Conservation (phyloP, 2,797 vertebrate species). For the Nannoperca australis region DNA sequence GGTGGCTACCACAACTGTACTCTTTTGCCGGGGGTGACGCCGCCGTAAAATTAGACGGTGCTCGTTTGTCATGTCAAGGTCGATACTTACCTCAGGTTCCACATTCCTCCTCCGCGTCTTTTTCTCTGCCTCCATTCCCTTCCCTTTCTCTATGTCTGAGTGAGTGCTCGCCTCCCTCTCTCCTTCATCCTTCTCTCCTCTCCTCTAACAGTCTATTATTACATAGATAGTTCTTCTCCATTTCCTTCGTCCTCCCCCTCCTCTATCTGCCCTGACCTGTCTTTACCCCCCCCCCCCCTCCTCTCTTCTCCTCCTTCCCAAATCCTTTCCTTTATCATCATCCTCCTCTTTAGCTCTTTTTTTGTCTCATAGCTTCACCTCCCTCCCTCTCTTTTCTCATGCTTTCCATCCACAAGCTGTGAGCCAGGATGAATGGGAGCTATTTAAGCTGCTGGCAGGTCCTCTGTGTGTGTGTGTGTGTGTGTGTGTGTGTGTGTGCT, state of each 20-base stretch:
- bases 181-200: conserved; percentile 43
- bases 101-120: conserved; percentile 56
- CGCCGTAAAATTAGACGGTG: conserved; percentile 70
- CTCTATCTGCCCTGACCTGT: conserved; percentile 8
- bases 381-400: conserved; percentile 20
- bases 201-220: conserved; percentile 48
- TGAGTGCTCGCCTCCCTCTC: conserved; percentile 42
- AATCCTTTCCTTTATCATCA: conserved; percentile 47
- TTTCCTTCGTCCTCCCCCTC: not conserved
- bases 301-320: conserved; percentile 2
- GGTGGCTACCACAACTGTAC: conserved; percentile 63
- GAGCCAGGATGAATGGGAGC: conserved; percentile 77
- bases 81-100: conserved; percentile 69
- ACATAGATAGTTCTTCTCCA: conserved; percentile 36
- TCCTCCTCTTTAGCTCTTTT: conserved; percentile 36
- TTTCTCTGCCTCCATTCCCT: conserved; percentile 43
- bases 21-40: conserved; percentile 49
- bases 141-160: conserved; percentile 49
- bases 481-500: conserved; percentile 23
- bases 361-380: conserved; percentile 29
- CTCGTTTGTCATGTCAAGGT: conserved; percentile 83
- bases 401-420: conserved; percentile 58
- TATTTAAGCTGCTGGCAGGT: conserved; percentile 79
- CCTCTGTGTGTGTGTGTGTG: conserved; percentile 33
- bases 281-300: conserved; percentile 13